A percentile compares a stretch with the other conserved stretches of the same genome.
Conservation (phyloP, 2,797 vertebrate genomes). For the Triplophysa bombifrons region DNA sequence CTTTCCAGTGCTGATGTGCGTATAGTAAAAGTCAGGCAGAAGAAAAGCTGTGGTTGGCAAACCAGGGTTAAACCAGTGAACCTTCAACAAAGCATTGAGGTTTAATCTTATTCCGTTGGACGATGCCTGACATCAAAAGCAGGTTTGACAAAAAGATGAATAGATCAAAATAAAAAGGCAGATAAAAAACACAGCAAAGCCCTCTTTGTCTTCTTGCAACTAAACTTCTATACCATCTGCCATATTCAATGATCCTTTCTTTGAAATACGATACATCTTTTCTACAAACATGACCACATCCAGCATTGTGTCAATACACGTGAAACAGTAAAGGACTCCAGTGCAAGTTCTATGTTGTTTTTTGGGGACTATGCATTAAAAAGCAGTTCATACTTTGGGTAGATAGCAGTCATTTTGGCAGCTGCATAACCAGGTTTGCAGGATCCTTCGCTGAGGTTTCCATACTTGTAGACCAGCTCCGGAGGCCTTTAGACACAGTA, state of each 20-base stretch:
- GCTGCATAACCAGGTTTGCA: conserved; percentile 88
- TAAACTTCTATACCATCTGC: conserved; percentile 2
- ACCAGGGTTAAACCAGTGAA: conserved; percentile 13
- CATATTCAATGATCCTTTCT: conserved; percentile 9
- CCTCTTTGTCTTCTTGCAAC: conserved; percentile 14
- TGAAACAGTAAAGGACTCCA: not conserved
- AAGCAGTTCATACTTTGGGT: conserved; percentile 83
- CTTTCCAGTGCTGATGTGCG: conserved; percentile 23
- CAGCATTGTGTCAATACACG: not conserved
- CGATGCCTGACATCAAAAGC: conserved; percentile 11
- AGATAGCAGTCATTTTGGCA: conserved; percentile 88
- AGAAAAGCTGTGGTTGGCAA: conserved; percentile 11
- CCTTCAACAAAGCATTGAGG: conserved; percentile 10
- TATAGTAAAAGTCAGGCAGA: conserved; percentile 1
- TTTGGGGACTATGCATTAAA: not conserved
- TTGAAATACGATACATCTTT: conserved; percentile 19
- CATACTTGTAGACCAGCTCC: conserved; percentile 75
- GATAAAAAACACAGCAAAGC: conserved; percentile 13
- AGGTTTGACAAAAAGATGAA: conserved; percentile 29
- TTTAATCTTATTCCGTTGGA: conserved; percentile 4
- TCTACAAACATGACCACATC: conserved; percentile 11
- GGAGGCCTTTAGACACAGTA: conserved; percentile 66
- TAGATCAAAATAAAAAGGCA: not conserved
- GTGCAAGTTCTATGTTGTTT: not conserved
- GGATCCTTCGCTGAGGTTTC: conserved; percentile 84